phyloP scores from a whole-genome alignment of 1,140 invertebrate species.

The Stegodyphus mimosarum region DNA sequence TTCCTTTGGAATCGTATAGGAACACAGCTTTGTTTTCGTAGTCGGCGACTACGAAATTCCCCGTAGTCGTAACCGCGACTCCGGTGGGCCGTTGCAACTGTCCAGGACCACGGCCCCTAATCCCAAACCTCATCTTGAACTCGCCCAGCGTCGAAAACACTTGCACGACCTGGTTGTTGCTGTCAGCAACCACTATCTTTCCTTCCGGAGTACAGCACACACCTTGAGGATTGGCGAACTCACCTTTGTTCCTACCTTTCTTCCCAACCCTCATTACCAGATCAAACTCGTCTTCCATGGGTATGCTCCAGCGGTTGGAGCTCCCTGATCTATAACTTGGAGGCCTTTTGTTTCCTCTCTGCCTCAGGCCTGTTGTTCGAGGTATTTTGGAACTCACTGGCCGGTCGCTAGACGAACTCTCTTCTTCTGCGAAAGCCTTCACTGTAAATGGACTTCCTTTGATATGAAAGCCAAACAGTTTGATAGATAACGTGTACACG shows the following conservation, averaged over 20 bases:
- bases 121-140: slow-evolving; percentile 70
- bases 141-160: slow-evolving; percentile 67
- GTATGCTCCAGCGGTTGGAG: slow-evolving; percentile 68
- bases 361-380: slow-evolving; percentile 60
- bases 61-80: slow-evolving; percentile 70
- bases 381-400: slow-evolving; percentile 60
- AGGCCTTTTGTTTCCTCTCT: slow-evolving; percentile 67
- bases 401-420: slow-evolving; percentile 62
- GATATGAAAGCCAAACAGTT: slow-evolving; percentile 70
- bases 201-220: slow-evolving; percentile 67
- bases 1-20: slow-evolving; percentile 71
- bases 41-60: slow-evolving; percentile 73
- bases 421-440: slow-evolving; percentile 50
- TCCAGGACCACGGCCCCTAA: slow-evolving; percentile 70
- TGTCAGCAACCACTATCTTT: slow-evolving; percentile 72
- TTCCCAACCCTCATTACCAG: slow-evolving; percentile 69
- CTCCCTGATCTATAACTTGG: slow-evolving; percentile 68
- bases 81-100: slow-evolving; percentile 74
- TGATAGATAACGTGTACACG: slow-evolving; percentile 68
- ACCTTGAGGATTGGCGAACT: slow-evolving; percentile 74
- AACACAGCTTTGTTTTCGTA: slow-evolving; percentile 75
- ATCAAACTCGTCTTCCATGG: slow-evolving; percentile 70
- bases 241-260: slow-evolving; percentile 71
- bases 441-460: slow-evolving; percentile 69
- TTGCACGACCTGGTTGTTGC: slow-evolving; percentile 73